phyloP scores from a whole-genome alignment of 2,113 vertebrate genomes.

The Nothocercus nigrocapillus region DNA sequence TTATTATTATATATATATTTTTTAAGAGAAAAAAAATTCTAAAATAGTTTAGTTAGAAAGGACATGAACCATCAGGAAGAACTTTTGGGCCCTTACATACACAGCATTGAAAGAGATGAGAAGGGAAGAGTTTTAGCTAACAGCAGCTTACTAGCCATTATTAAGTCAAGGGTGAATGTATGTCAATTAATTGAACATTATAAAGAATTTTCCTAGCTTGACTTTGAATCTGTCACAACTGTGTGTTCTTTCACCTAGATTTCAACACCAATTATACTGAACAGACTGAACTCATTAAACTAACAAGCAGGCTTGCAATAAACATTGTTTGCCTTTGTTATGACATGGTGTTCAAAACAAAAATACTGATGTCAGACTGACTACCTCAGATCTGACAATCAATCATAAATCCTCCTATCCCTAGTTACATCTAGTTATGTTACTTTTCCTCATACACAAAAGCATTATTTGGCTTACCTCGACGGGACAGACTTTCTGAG shows the following conservation, averaged over 20 bases:
- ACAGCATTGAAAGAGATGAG: background rate
- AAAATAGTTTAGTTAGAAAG: background rate
- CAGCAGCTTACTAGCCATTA: background rate
- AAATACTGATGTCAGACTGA: background rate
- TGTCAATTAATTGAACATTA: background rate
- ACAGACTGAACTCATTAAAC: background rate
- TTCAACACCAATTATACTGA: background rate
- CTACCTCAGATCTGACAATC: background rate
- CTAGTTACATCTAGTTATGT: background rate
- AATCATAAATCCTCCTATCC: background rate
- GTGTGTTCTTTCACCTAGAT: constrained; percentile 19
- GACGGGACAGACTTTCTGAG: constrained; percentile 83
- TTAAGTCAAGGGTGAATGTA: background rate
- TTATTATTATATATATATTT: background rate
- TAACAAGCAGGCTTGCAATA: constrained; percentile 36
- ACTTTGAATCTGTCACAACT: constrained; percentile 2
- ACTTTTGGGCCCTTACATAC: background rate
- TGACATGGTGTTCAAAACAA: background rate
- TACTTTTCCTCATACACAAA: background rate
- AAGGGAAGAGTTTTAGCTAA: background rate
- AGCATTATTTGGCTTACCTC: constrained; percentile 76
- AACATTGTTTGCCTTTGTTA: background rate
- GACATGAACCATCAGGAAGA: background rate
- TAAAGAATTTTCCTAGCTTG: background rate
- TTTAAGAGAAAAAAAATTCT: background rate